These are phyloP conservation scores for Pandion haliaetus DNA, from an alignment of 2,113 vertebrate species.

Conservation along the genomic window DNA sequence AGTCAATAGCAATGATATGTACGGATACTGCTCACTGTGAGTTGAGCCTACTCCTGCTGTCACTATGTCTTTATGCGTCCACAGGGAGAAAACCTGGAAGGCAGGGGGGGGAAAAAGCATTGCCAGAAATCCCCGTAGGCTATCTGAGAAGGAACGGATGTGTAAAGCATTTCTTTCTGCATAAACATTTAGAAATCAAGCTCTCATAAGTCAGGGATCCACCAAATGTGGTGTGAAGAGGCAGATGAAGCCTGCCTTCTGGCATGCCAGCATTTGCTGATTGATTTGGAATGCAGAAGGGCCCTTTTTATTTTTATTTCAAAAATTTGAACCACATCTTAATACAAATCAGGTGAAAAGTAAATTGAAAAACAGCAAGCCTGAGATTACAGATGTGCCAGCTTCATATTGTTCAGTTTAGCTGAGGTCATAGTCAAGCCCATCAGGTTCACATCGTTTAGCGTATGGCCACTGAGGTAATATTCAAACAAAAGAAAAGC, in stretches of 20 bases:
- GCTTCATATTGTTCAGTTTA: conserved; percentile 39
- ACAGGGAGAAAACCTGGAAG: conserved; percentile 36
- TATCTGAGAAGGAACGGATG: conserved; percentile 42
- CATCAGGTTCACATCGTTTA: conserved; percentile 41
- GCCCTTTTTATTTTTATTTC: conserved; percentile 44
- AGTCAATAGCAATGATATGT: conserved; percentile 34
- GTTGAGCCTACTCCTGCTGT: conserved; percentile 35
- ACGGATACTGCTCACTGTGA: neutral
- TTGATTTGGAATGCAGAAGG: conserved; percentile 26
- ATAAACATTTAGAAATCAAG: conserved; percentile 60
- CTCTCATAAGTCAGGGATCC: conserved; percentile 54
- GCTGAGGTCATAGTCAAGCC: conserved; percentile 32
- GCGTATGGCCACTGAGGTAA: conserved; percentile 26
- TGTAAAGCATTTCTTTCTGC: conserved; percentile 61
- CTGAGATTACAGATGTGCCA: conserved; percentile 36
- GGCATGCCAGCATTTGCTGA: conserved; percentile 20
- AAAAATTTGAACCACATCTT: conserved; percentile 56
- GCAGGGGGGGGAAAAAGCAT: neutral
- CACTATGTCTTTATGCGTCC: conserved; percentile 36
- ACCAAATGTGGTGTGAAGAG: conserved; percentile 53
- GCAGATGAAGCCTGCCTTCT: conserved; percentile 59
- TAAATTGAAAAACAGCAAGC: conserved; percentile 48
- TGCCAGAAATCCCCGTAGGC: conserved; percentile 32
- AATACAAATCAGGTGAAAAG: conserved; percentile 62
- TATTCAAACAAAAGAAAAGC: conserved; percentile 55